phyloP scores from a whole-genome alignment of 2,113 vertebrate species.

The Micronycteris hirsuta region DNA sequence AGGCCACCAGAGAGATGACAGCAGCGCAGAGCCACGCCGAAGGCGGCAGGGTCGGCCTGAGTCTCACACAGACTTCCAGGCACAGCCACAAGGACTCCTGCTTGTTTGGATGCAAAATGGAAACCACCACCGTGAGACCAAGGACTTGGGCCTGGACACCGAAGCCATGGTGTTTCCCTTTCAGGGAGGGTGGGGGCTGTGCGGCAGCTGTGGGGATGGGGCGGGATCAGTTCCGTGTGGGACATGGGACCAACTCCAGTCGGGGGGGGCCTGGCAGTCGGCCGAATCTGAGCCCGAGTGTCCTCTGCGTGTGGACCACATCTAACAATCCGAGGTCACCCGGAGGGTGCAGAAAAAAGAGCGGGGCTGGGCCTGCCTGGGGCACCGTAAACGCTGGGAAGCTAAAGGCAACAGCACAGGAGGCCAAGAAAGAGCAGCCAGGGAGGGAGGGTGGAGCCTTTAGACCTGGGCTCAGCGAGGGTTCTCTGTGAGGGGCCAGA shows the following conservation, averaged over 20 bases:
- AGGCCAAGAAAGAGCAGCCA: too few species aligned
- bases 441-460: too few species aligned
- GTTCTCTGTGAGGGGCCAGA: too few species aligned
- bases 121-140: background rate
- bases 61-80: background rate
- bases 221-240: background rate
- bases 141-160: background rate
- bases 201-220: background rate
- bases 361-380: background rate
- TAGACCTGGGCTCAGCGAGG: too few species aligned
- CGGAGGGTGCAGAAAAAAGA: background rate
- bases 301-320: accelerated
- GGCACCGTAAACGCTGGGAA: background rate
- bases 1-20: too few species aligned
- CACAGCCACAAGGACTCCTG: background rate
- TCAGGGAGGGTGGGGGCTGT: background rate
- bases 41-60: background rate
- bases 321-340: background rate
- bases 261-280: background rate
- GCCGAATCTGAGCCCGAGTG: background rate
- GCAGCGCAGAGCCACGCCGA: accelerated
- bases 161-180: background rate
- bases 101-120: background rate
- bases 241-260: accelerated
- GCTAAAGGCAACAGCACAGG: too few species aligned